These are phyloP conservation scores for Syritta pipiens DNA, from an alignment of 2,888 invertebrate species.

Conservation along the genomic window DNA sequence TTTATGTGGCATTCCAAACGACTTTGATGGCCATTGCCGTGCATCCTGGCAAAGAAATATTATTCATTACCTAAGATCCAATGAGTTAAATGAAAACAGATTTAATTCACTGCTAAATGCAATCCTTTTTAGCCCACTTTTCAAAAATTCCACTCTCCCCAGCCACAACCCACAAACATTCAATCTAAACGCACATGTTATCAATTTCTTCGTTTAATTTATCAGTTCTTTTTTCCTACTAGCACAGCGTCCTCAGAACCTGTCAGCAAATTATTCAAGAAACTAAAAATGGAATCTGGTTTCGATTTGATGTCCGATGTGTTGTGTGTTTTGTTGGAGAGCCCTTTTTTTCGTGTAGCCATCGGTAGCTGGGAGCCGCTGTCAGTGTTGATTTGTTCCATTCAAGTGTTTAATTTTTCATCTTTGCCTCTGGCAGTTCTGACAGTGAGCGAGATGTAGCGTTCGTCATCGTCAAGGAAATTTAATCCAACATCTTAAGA, in stretches of 20 bases:
- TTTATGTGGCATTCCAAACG: no score
- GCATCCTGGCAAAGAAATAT: no score
- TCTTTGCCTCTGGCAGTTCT: constrained; percentile 37
- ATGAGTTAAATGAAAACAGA: no score
- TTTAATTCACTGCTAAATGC: no score
- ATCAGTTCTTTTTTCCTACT: not conserved
- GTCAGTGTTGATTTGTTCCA: constrained; percentile 52
- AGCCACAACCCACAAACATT: not conserved
- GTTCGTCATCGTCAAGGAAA: constrained; percentile 35
- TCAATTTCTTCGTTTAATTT: constrained; percentile 25
- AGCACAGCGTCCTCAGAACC: not conserved
- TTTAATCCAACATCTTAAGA: constrained; percentile 51
- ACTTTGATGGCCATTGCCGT: no score
- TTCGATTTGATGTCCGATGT: constrained; percentile 47
- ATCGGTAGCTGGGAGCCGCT: constrained; percentile 2
- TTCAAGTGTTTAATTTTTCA: constrained; percentile 47
- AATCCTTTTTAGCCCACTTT: not conserved
- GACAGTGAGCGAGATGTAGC: constrained; percentile 43
- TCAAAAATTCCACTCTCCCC: not conserved
- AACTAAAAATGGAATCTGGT: constrained; percentile 41
- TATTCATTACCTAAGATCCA: no score
- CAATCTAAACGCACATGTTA: constrained; percentile 27
- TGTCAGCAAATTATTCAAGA: constrained; percentile 49
- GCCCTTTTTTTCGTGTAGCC: not conserved
- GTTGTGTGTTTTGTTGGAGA: not conserved